Percentiles rank a stretch among this genome's conserved stretches.
phyloP scores from a whole-genome alignment of 1,140 invertebrate species.

The Adelges cooleyi region DNA sequence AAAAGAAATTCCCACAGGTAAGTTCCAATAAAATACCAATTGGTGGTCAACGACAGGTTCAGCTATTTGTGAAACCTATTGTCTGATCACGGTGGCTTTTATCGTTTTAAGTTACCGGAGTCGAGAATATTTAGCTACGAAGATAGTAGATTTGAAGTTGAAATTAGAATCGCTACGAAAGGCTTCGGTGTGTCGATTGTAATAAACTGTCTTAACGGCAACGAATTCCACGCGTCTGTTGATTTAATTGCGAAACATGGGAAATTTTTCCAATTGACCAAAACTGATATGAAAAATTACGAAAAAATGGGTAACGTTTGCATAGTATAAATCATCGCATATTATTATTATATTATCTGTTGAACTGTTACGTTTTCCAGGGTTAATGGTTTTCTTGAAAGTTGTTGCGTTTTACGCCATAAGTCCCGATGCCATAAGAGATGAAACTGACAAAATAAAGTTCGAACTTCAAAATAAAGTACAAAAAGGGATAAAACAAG shows the following conservation, averaged over 20 bases:
- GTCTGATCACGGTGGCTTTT: no score
- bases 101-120: not conserved
- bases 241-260: not conserved
- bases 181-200: slow-evolving; percentile 24
- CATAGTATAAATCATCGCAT: no score
- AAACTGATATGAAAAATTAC: slow-evolving; percentile 2
- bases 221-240: not conserved
- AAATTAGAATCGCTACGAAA: not conserved
- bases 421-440: not conserved
- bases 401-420: not conserved
- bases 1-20: not conserved
- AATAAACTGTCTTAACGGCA: slow-evolving; percentile 20
- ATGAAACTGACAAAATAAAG: not conserved
- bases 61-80: no score
- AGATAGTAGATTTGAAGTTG: not conserved
- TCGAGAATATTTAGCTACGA: not conserved
- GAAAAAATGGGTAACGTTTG: slow-evolving; percentile 2
- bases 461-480: slow-evolving; percentile 2
- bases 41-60: no score
- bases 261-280: slow-evolving; percentile 6
- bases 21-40: no score
- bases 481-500: slow-evolving; percentile 8
- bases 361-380: slow-evolving; percentile 8
- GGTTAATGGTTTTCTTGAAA: slow-evolving; percentile 11
- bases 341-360: no score